Evolutionary conservation across 2,113 vertebrate species (phyloP).

Genomic region (Oryzias curvinotus): DNA sequence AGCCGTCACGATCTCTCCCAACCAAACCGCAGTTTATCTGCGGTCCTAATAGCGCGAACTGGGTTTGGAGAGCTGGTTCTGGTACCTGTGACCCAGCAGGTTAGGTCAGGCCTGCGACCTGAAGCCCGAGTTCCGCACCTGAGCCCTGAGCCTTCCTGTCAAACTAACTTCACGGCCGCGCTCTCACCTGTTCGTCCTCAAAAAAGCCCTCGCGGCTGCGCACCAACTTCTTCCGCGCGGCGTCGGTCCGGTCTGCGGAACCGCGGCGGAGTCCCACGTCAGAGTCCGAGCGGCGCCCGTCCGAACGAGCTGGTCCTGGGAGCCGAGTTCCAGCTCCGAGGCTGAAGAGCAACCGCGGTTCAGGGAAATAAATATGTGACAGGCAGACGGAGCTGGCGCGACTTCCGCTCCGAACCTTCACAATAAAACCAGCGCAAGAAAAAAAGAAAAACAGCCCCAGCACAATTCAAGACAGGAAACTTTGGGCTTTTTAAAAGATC

Average conservation of each 20-base stretch:
- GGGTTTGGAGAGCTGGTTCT: neutral
- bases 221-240: conserved; percentile 29
- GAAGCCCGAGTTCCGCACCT: neutral
- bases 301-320: neutral
- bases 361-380: conserved; percentile 11
- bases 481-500: too few relatives aligned
- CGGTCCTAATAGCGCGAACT: too few relatives aligned
- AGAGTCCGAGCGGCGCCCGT: neutral
- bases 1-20: too few relatives aligned
- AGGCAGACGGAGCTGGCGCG: rapidly evolving
- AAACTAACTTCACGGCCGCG: neutral
- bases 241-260: neutral
- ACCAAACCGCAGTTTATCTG: too few relatives aligned
- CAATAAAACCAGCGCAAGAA: conserved; percentile 35
- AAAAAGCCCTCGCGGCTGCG: conserved; percentile 6
- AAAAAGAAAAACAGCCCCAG: neutral
- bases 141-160: neutral
- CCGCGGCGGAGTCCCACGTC: neutral
- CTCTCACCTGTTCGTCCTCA: conserved; percentile 32
- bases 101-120: neutral
- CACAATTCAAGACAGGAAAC: too few relatives aligned
- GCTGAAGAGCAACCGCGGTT: conserved; percentile 14
- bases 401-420: conserved; percentile 29
- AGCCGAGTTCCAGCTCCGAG: neutral
- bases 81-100: conserved; percentile 22